These are phyloP conservation scores for Callosobruchus maculatus DNA, from an alignment of 2,888 invertebrate genomes.

Conservation along the genomic window DNA sequence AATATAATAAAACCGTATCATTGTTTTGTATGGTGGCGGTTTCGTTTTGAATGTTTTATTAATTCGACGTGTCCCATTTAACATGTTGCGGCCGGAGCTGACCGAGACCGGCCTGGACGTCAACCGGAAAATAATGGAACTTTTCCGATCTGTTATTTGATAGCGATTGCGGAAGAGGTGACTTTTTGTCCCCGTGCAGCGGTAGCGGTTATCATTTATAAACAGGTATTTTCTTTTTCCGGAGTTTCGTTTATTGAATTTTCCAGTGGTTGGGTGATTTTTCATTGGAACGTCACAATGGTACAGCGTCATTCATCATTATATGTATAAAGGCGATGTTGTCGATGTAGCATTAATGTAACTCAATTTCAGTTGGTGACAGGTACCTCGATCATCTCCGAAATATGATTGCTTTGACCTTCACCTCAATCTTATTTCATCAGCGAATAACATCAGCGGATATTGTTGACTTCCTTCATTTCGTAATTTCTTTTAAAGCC, in stretches of 20 bases:
- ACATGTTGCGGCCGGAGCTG: neutral
- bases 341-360: too few species aligned
- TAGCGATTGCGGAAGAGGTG: neutral
- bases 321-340: too few species aligned
- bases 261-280: neutral
- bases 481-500: too few species aligned
- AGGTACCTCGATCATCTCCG: too few species aligned
- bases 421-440: too few species aligned
- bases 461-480: too few species aligned
- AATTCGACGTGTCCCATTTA: neutral
- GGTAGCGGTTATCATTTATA: neutral
- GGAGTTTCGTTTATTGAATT: neutral
- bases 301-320: too few species aligned
- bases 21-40: neutral
- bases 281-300: too few species aligned
- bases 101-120: neutral
- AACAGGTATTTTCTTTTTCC: neutral
- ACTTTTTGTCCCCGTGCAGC: neutral
- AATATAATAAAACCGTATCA: neutral
- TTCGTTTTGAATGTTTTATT: conserved; percentile 1
- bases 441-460: too few species aligned
- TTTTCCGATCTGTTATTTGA: neutral
- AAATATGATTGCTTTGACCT: too few species aligned
- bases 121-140: neutral
- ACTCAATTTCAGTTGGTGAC: too few species aligned